Base-by-base conservation (phyloP, 1,140 invertebrate genomes). In the Formica exsecta region DNA sequence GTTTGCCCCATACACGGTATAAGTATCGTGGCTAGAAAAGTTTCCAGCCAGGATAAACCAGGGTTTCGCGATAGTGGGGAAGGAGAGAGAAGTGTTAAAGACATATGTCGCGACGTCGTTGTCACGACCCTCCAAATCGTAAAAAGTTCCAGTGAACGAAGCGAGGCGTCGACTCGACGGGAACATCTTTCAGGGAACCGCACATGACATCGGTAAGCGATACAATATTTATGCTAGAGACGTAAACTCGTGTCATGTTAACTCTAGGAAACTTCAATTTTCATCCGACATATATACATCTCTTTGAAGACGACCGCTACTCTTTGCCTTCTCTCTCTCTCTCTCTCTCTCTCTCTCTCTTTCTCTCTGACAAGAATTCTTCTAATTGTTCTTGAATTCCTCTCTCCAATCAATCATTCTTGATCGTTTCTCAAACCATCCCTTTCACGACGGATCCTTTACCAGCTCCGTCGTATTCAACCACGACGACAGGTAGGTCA, bases 11-110 rank as follows among this genome's bases (percentile, higher is more conserved):
- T 19, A 54, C 36, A 22, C 32, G 5, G 5, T 71, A 80, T 71
- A 84, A 76, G 48, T 11, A 13, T 57, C 16, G 81, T 5, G 59
- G 73, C 36, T 38, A 9, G 61, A 44, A 77, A 77, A 85, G 36
- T 64, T 77, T 54, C 44, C 44, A 59, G 48, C 59, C 32, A 13
- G 57, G 81, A 64, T 84, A 84, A 84, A 84, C 57, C 57, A 3
- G 41, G 29, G 71, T 64, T 36, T 44, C 38, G 79, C 59, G 32
- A 36, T 22, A 51, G 41, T 32, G 25, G 8, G 25, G 16, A 29
- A 3, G n/a, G 44, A 48, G 29, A 41, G 36, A 36, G 25, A 22
- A 41, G 22, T n/a, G 74, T 65, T 77, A 85, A 85, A 61, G 59
- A 44, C 61, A 77, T 65, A 29, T 77, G 81, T 77, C 73, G 71